These are phyloP conservation scores for Podarcis cretensis DNA, from an alignment of 2,113 vertebrate species.

Conservation along the genomic window DNA sequence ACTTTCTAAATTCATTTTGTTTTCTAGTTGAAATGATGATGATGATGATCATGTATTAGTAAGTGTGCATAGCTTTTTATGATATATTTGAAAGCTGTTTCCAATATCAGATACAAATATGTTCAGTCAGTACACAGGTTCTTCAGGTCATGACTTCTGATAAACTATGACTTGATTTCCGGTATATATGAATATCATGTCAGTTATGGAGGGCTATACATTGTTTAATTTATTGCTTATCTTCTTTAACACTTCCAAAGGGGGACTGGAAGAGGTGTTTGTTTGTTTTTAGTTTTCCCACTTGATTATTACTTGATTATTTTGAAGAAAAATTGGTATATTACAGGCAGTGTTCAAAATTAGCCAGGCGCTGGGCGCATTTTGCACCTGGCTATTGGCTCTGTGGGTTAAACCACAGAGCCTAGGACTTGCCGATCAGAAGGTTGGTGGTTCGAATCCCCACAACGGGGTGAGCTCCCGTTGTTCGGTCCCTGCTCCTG, in stretches of 20 bases:
- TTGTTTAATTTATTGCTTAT: background rate
- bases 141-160: background rate
- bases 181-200: background rate
- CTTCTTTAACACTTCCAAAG: background rate
- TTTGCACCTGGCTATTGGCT: too few relatives aligned
- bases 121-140: background rate
- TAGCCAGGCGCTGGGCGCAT: too few relatives aligned
- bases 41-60: background rate
- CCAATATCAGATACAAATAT: background rate
- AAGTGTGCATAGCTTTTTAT: background rate
- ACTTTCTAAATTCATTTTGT: background rate
- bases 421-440: too few relatives aligned
- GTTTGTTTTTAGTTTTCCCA: background rate
- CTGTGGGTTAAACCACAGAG: too few relatives aligned
- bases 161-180: background rate
- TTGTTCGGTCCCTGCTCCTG: too few relatives aligned
- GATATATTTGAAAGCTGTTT: background rate
- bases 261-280: background rate
- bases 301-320: background rate
- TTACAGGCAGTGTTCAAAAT: too few relatives aligned
- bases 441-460: too few relatives aligned
- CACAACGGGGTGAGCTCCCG: too few relatives aligned
- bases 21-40: background rate
- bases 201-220: background rate
- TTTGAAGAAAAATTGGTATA: too few relatives aligned